Evolutionary conservation across 2,113 vertebrate species (phyloP), one percentile per base, ranked within the genome.

Genomic region (Osmerus mordax): DNA sequence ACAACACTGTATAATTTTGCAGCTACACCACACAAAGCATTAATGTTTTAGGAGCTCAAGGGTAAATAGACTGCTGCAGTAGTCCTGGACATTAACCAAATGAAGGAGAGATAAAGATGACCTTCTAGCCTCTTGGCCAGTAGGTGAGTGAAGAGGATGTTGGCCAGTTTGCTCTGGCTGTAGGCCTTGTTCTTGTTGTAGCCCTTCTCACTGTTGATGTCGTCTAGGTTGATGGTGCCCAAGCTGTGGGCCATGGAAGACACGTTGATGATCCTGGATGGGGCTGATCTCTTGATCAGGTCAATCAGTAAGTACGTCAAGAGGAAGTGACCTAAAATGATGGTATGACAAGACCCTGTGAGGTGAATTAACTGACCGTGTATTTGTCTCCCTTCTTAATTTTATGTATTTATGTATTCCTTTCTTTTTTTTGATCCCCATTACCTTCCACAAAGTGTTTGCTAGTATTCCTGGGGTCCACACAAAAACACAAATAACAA

Each of bases 101-200:
- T 4, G 23, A 18, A 28, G 9, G 9, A 13, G 15, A 23, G 1
- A 4, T 2, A 29, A 0, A 51, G 77, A 41, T 36, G n/a, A 90
- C 93, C 93, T 81, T 93, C 76, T 1, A 93, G 86, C 63, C 75
- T 86, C 73, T 89, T 87, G 4, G 88, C 91, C 69, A 93, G 71
- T 0, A 87, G 86, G 67, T 65, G 89, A n/a, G 87, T 90, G 79
- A 90, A 93, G 41, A 94, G 87, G 72, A 94, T 11, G 4, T 94
- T 94, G 41, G 93, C 92, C 0, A 94, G 90, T 71, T 94, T 94
- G 87, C 93, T 94, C 85, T 94, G 93, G 2, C 86, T 60, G 58
- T 94, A 94, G 4, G 91, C 91, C 29, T 58, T 75, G 1, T 9
- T 56, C 72, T 92, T 84, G 78, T 89, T 32, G 53, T 94, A 94